Evolutionary conservation across 2,113 vertebrate species (phyloP), one percentile per base, ranked within the genome.

Genomic region (Haliaeetus leucogaster): DNA sequence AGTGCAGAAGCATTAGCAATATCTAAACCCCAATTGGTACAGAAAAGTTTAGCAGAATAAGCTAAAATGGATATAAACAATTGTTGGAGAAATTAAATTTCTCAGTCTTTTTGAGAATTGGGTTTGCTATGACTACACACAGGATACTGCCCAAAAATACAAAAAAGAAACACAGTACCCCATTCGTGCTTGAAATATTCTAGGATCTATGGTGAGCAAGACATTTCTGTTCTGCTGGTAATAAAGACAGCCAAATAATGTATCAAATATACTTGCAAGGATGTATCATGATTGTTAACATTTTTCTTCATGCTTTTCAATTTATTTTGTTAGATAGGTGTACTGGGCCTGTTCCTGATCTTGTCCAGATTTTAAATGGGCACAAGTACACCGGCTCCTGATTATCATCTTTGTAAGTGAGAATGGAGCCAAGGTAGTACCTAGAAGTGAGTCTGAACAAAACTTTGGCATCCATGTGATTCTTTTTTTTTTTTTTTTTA

Each of bases 91-190:
- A 52, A 96, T 95, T 55, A 55, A 67, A 61, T 97, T 98, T 97
- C 95, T 95, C 89, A 96, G 85, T 74, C 95, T 98, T 97, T 93
- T 89, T 34, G 86, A 94, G 82, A 94, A 88, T 73, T 96, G 50
- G 61, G 32, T 96, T 96, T 97, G 71, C 56, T 93, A 47, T 94
- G 76, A 96, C 89, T 89, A 50, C 58, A 82, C 73, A 42, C 40
- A 91, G 53, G 62, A 93, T 88, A 73, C 56, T 93, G 59, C 79
- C 70, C 91, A 52, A 85, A 77, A 82, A 53, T 67, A 42, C 34
- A 58, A 82, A 86, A 73, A 82, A 4, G 45, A 77, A 86, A 83
- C 55, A 65, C 42, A 91, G 34, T 81, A 95, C 59, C 29, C 67
- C 32, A 56, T 82, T 85, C 2, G 1, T 89, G 56, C 43, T 82